Evolutionary conservation across 2,797 vertebrate genomes (phyloP), one percentile per base, ranked within the genome.

Genomic region (Lophura swinhoii): DNA sequence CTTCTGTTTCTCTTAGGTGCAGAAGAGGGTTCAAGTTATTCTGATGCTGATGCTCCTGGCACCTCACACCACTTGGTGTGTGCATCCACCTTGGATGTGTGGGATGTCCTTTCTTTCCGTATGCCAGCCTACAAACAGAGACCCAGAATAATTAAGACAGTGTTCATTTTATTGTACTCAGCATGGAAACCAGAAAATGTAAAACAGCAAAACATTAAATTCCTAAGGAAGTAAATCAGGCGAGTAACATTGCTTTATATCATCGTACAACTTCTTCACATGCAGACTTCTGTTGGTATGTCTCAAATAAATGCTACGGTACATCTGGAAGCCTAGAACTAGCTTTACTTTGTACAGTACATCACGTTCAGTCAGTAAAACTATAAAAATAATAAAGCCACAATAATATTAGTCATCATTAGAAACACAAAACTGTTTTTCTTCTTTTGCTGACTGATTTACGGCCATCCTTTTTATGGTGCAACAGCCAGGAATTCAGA

Each of bases 171-270:
- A 92, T 95, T 97, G 88, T 58, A 59, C 91, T 97, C 93, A 95
- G 96, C 97, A 91, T 91, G 96, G 89, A 95, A 97, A 96, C 84
- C 88, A 94, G 60, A 68, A 84, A 90, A 97, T 93, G 95, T 84
- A 96, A 97, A 97, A 93, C 95, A 96, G 88, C 88, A 96, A 93
- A 94, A 96, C 85, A 96, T 91, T 86, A 85, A 95, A 90, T 78
- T 96, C 93, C 95, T 91, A 87, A 60, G 88, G 58, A 91, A 96
- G 59, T 91, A 26, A 13, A 39, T 17, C 16, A 3, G 35, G 55
- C 92, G 72, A 71, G 79, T 79, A 92, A 82, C 83, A 93, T 79
- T 86, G 93, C 74, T 94, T 96, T 81, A 92, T 72, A 94, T 84
- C 89, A 93, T 68, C 82, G 87, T 69, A 94, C 93, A 93, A 95